A percentile compares a stretch with the other conserved stretches of the same genome.
These are phyloP conservation scores for Mechanitis mazaeus DNA, from an alignment of 2,888 invertebrate species.

Conservation along the genomic window DNA sequence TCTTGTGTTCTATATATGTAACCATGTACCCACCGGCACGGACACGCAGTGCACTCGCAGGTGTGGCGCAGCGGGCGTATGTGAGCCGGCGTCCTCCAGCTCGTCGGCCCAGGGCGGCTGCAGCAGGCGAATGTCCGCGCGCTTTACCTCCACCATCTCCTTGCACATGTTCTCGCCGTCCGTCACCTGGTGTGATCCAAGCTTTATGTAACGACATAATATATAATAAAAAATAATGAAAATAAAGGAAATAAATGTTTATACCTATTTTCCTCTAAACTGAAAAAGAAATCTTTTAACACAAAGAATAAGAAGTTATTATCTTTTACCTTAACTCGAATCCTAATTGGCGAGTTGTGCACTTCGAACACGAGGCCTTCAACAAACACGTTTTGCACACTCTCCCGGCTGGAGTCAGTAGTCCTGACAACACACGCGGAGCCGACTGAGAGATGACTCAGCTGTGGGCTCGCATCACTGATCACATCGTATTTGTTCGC, in stretches of 20 bases:
- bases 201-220: not conserved
- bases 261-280: not conserved
- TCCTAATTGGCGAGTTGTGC: conserved; percentile 66
- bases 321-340: conserved; percentile 65
- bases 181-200: conserved; percentile 71
- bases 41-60: conserved; percentile 49
- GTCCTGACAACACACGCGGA: conserved; percentile 88
- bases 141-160: conserved; percentile 82
- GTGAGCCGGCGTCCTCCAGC: conserved; percentile 81
- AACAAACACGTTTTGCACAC: conserved; percentile 85
- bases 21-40: conserved; percentile 35
- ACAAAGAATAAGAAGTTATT: not conserved
- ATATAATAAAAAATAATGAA: too few relatives aligned
- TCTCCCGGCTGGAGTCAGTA: conserved; percentile 74
- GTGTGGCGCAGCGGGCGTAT: conserved; percentile 49
- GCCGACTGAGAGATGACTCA: conserved; percentile 86
- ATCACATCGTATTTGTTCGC: conserved; percentile 90
- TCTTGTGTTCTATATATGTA: too few relatives aligned
- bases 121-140: conserved; percentile 92
- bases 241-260: not conserved
- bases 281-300: too few relatives aligned
- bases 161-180: conserved; percentile 59
- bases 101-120: conserved; percentile 99
- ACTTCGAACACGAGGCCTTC: conserved; percentile 86
- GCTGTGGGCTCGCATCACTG: conserved; percentile 93